These are phyloP conservation scores for Seriola aureovittata DNA, from an alignment of 2,113 vertebrate species.

Conservation along the genomic window DNA sequence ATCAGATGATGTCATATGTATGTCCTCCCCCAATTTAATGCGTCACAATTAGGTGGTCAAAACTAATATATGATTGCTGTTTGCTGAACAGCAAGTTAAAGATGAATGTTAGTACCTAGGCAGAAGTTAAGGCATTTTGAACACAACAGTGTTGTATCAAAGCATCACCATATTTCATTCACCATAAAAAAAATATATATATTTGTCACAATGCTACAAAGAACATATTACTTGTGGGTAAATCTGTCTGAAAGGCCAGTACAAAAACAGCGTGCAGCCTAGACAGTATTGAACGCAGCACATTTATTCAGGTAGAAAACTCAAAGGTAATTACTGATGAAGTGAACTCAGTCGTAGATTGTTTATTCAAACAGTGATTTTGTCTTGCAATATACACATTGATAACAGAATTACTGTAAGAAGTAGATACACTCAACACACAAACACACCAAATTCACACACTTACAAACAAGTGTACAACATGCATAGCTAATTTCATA, in stretches of 20 bases:
- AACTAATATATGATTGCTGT: neutral
- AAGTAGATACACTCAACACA: neutral
- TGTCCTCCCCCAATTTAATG: neutral
- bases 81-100: neutral
- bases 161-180: neutral
- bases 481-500: neutral
- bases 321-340: neutral
- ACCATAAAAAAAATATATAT: neutral
- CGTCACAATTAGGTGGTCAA: neutral
- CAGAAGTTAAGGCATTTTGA: neutral
- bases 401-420: neutral
- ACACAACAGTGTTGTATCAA: neutral
- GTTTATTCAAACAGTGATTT: slow-evolving; percentile 4
- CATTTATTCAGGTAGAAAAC: neutral
- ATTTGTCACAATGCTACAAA: neutral
- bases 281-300: neutral
- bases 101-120: neutral
- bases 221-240: neutral
- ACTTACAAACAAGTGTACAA: neutral
- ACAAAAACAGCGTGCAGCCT: neutral
- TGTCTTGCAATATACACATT: slow-evolving; percentile 3
- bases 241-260: neutral
- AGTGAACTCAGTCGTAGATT: neutral
- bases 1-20: neutral
- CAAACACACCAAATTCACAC: neutral